These are phyloP conservation scores for Protonibea diacanthus DNA, from an alignment of 2,797 vertebrate species.

Conservation along the genomic window DNA sequence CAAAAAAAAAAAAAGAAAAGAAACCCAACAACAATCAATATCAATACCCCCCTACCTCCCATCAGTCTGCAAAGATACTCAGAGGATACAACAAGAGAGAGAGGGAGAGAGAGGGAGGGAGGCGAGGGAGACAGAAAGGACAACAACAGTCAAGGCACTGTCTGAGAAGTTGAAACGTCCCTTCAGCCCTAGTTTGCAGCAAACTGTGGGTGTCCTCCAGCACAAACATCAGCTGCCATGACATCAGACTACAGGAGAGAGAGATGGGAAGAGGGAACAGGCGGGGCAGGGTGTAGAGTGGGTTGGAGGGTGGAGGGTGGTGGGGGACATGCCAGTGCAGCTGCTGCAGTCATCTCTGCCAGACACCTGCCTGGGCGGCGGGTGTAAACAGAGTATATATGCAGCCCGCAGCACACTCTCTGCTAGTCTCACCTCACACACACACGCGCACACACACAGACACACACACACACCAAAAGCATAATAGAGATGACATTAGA, in stretches of 20 bases:
- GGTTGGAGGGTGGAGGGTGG: not conserved
- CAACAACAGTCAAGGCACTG: slow-evolving; percentile 47
- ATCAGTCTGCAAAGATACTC: slow-evolving; percentile 29
- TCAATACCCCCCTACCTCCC: not conserved
- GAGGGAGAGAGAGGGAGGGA: not conserved
- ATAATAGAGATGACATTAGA: slow-evolving; percentile 14
- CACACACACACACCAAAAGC: slow-evolving; percentile 5
- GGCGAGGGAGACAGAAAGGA: not conserved
- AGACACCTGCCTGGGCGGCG: slow-evolving; percentile 65
- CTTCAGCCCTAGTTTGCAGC: slow-evolving; percentile 58
- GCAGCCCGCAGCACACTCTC: slow-evolving; percentile 12
- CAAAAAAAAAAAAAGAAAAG: not conserved
- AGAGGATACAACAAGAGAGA: slow-evolving; percentile 32
- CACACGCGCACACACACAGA: slow-evolving; percentile 2
- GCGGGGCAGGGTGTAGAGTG: not conserved
- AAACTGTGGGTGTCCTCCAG: slow-evolving; percentile 57
- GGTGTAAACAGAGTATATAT: slow-evolving; percentile 39
- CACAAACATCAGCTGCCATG: slow-evolving; percentile 68
- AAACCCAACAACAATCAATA: slow-evolving; percentile 35
- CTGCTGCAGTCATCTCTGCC: slow-evolving; percentile 76
- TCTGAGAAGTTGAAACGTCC: slow-evolving; percentile 65
- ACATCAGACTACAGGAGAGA: slow-evolving; percentile 77
- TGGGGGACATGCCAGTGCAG: slow-evolving; percentile 55
- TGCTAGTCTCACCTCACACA: slow-evolving; percentile 17
- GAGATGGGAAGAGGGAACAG: slow-evolving; percentile 28